Evolutionary conservation across 2,113 vertebrate species (phyloP), one percentile per base, ranked within the genome.

Genomic region (Toxotes chatareus): DNA sequence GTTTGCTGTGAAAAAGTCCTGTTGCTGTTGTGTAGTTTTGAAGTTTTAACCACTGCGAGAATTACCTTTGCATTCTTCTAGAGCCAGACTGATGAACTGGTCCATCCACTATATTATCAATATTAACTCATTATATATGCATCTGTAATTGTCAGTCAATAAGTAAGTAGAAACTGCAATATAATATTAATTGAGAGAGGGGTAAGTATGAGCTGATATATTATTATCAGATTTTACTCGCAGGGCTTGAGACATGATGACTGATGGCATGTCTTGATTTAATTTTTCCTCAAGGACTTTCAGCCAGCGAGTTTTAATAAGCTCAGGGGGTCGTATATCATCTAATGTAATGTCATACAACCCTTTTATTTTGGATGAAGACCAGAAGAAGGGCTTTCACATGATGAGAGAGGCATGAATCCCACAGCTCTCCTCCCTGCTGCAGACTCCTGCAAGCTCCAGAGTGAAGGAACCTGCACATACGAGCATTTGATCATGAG

Each of bases 381-480:
- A 6, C 42, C 21, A 77, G 4, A 21, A 1, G 7, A 11, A 16
- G 1, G 38, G 38, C 7, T 40, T 7, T 40, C 7, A 40, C 9
- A 7, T 40, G 38, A 2, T 7, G 8, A 9, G 38, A 7, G 38
- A 40, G 38, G 38, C 21, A 4, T 55, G 9, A 2, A 6, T 27
- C 5, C 31, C 7, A n/a, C 17, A 32, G 27, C 62, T 12, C 38
- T 60, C 7, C n/a, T 82, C 55, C 55, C 49, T 68, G 67, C 14
- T 47, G 59, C 62, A 66, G 32, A 36, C 12, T 59, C 46, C 51
- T 38, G 9, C 40, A 51, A 51, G 31, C 17, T n/a, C 82, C 75
- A 40, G 36, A 65, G 80, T 23, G 59, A 79, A 49, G 67, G 62
- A 61, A 59, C 36, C 72, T 73, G 49, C 59, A 38, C 40, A 27